Base-by-base conservation (phyloP, 2,888 invertebrate genomes). In the Alsophila aescularia region DNA sequence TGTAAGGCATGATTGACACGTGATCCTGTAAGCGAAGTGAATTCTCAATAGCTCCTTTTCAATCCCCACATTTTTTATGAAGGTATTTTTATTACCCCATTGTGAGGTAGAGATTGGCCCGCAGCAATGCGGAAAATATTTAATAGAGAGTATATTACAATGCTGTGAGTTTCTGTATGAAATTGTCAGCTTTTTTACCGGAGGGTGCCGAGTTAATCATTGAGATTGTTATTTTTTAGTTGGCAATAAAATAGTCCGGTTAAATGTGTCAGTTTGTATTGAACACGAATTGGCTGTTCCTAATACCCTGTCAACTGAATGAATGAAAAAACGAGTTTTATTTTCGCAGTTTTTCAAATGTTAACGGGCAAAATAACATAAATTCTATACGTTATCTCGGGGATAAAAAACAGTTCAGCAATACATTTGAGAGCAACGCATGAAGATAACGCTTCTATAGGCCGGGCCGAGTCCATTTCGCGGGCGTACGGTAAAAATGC, bases 1-100 rank as follows among this genome's bases (percentile, higher is more conserved):
- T 77, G 73, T 78, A 80, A 81, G 77, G 74, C 77, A 75, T 91
- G 90, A 91, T 90, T 90, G 90, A 90, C 90, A 84, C 88, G 85
- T 85, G 90, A 90, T 85, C 84, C 85, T 45, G 75, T 69, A 73
- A 69, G 66, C 75, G 62, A 67, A 72, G 75, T 73, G 81, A 73
- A 77, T 81, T 75, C 79, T 82, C 79, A 83, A 82, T 79, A 72
- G 75, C 69, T 72, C 73, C 60, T 64, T 75, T 80, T 79, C 77
- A 81, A 79, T 84, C 76, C 71, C 64, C 55, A 58, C 54, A 62
- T 60, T 69, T 75, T 89, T 87, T 85, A 79, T 73, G 54, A 71
- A 74, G 69, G 71, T 72, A 82, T 75, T 83, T 86, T 90, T 88
- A 85, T 82, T 84, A 83, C 79, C 76, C 79, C 62, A 83, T 84